phyloP scores from a whole-genome alignment of 1,140 invertebrate species.

The Papilio helenus region DNA sequence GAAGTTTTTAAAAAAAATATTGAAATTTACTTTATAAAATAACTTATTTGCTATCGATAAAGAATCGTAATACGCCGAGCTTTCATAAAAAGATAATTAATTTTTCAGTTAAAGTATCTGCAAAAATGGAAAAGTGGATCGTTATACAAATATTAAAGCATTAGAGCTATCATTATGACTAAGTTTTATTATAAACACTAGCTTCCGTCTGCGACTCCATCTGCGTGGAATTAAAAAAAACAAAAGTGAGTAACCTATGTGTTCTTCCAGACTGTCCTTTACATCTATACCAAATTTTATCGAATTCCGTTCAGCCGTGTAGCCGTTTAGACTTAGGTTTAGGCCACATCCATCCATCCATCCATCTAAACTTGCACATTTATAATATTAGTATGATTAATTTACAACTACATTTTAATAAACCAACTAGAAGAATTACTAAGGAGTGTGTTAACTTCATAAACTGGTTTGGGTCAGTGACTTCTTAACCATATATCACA shows the following conservation, averaged over 20 bases:
- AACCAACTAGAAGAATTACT: conserved; percentile 15
- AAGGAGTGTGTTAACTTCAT: conserved; percentile 37
- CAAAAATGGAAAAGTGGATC: neutral
- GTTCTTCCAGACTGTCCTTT: too few relatives aligned
- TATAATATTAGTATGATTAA: neutral
- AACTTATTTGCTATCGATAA: neutral
- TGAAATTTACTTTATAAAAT: too few relatives aligned
- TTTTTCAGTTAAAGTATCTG: neutral
- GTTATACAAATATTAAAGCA: neutral
- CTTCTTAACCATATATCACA: conserved; percentile 45
- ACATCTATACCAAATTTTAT: too few relatives aligned
- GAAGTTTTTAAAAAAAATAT: neutral
- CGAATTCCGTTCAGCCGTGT: too few relatives aligned
- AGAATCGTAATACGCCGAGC: too few relatives aligned
- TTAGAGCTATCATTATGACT: neutral
- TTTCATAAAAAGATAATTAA: neutral
- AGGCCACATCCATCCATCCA: too few relatives aligned
- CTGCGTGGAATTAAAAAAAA: too few relatives aligned
- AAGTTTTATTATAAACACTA: neutral
- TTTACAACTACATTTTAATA: neutral
- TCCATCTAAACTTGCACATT: too few relatives aligned
- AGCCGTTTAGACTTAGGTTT: too few relatives aligned
- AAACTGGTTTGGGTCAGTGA: conserved; percentile 47
- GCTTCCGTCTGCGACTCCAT: too few relatives aligned
- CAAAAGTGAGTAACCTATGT: too few relatives aligned